phyloP scores from a whole-genome alignment of 2,797 vertebrate species.

The Hybognathus amarus region DNA sequence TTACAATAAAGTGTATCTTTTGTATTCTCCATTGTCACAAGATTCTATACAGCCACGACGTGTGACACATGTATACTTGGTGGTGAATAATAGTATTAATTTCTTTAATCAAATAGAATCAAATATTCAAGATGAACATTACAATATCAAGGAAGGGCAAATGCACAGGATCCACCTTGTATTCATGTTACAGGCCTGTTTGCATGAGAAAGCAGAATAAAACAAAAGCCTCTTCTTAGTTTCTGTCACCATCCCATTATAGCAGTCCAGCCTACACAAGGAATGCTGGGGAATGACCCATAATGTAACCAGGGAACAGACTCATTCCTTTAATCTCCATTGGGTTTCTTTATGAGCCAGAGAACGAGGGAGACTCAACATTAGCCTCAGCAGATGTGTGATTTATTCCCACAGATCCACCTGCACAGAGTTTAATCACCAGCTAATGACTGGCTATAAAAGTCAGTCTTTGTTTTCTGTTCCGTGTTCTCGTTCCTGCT shows the following conservation, averaged over 20 bases:
- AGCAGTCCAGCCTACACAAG: slow-evolving; percentile 45
- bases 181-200: neutral
- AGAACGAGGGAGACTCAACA: slow-evolving; percentile 25
- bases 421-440: slow-evolving; percentile 43
- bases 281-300: slow-evolving; percentile 46
- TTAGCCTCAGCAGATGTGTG: slow-evolving; percentile 35
- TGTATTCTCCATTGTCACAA: too few relatives aligned
- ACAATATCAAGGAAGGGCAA: slow-evolving; percentile 10
- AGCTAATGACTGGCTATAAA: slow-evolving; percentile 50
- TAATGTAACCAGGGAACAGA: slow-evolving; percentile 37
- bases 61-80: neutral
- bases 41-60: neutral
- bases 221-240: slow-evolving; percentile 47
- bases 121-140: neutral
- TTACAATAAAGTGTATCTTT: too few relatives aligned
- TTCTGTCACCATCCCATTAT: slow-evolving; percentile 52
- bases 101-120: neutral
- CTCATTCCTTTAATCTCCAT: slow-evolving; percentile 38
- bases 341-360: slow-evolving; percentile 37
- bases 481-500: slow-evolving; percentile 22
- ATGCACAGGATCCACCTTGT: slow-evolving; percentile 30
- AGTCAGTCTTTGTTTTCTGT: slow-evolving; percentile 38
- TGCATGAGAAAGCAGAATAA: neutral
- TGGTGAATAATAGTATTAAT: neutral
- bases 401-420: slow-evolving; percentile 45